Conservation (phyloP, 1,140 invertebrate species). For the Caligus rogercresseyi region DNA sequence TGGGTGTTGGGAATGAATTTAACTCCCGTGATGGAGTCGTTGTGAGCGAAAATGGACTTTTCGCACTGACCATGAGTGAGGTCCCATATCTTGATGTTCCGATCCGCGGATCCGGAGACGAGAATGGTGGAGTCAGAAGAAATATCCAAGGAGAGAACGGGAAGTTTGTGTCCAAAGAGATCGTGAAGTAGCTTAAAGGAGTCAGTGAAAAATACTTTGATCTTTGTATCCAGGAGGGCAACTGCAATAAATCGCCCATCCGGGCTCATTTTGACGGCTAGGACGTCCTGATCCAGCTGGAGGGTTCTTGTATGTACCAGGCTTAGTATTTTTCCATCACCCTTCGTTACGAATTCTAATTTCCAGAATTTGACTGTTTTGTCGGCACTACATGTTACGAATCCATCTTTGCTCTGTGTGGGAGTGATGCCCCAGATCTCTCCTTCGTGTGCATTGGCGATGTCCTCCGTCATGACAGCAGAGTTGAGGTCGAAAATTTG, state of each 20-base stretch:
- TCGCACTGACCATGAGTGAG: slow-evolving; percentile 84
- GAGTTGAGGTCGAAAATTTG: slow-evolving; percentile 69
- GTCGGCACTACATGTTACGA: slow-evolving; percentile 69
- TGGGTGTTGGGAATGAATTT: slow-evolving; percentile 78
- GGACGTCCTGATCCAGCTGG: slow-evolving; percentile 64
- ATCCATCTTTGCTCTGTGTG: slow-evolving; percentile 51
- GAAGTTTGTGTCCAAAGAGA: slow-evolving; percentile 89
- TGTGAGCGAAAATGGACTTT: slow-evolving; percentile 57
- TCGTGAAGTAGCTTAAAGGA: slow-evolving; percentile 88
- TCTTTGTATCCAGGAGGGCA: slow-evolving; percentile 73
- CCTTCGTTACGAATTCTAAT: slow-evolving; percentile 58
- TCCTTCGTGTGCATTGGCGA: slow-evolving; percentile 50
- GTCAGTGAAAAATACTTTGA: slow-evolving; percentile 87
- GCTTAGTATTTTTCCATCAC: slow-evolving; percentile 16
- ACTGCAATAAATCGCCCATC: slow-evolving; percentile 76
- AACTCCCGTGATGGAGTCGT: slow-evolving; percentile 74
- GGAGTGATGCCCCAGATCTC: slow-evolving; percentile 58
- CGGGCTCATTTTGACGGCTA: slow-evolving; percentile 61
- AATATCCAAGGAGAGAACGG: slow-evolving; percentile 83
- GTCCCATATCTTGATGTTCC: slow-evolving; percentile 94
- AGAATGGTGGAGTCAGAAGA: slow-evolving; percentile 74
- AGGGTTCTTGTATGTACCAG: slow-evolving; percentile 52
- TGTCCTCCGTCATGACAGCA: slow-evolving; percentile 50
- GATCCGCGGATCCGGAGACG: slow-evolving; percentile 80
- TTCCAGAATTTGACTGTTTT: slow-evolving; percentile 83